Conservation (phyloP, 2,113 vertebrate species). For the Grus americana region DNA sequence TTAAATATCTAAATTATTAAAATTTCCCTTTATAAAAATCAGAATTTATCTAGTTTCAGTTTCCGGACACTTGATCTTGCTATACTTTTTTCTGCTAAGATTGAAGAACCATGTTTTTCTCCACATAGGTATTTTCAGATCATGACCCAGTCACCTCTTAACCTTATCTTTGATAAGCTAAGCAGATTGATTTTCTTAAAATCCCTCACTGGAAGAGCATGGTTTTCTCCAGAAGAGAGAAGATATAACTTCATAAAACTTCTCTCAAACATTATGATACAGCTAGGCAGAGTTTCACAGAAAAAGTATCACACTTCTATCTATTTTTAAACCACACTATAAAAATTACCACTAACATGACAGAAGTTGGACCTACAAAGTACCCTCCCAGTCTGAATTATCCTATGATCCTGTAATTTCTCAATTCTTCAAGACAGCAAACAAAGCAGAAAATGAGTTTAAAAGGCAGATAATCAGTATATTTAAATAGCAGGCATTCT, state of each 20-base stretch:
- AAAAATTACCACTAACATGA: background rate
- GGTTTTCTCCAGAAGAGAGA: background rate
- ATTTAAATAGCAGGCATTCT: background rate
- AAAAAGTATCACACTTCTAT: background rate
- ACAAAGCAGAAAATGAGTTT: background rate
- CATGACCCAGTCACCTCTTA: background rate
- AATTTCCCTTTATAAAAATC: background rate
- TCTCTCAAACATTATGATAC: background rate
- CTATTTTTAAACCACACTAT: background rate
- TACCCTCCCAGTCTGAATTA: background rate
- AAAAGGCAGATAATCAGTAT: background rate
- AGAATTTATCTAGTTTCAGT: background rate
- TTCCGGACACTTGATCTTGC: background rate
- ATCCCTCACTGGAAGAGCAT: background rate
- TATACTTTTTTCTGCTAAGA: background rate
- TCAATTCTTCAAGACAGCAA: background rate
- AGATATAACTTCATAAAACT: background rate
- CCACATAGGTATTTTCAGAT: background rate
- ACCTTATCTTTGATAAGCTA: background rate
- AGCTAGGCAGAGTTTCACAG: background rate
- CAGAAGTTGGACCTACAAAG: background rate
- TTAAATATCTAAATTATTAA: background rate
- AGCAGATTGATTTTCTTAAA: constrained; percentile 5
- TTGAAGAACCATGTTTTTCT: background rate
- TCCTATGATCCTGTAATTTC: background rate